Percentiles rank a stretch among this genome's conserved stretches.
phyloP scores from a whole-genome alignment of 1,140 invertebrate genomes.

The Berghia stephanieae region DNA sequence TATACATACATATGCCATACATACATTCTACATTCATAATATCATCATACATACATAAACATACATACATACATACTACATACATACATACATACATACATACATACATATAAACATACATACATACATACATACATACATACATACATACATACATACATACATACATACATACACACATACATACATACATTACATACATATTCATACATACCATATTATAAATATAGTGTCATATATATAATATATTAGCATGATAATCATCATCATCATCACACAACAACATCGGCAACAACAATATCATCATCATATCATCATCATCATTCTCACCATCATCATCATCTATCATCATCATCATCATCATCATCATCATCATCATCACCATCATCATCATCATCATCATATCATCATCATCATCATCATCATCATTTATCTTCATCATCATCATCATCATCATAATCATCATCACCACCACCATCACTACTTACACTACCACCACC shows the following conservation, averaged over 20 bases:
- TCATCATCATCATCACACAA: neutral
- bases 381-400: neutral
- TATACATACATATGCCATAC: no score
- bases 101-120: no score
- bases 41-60: no score
- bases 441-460: no score
- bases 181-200: slow-evolving; percentile 13
- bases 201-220: slow-evolving; percentile 3
- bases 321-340: neutral
- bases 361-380: neutral
- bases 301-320: neutral
- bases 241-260: neutral
- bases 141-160: neutral
- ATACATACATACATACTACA: no score
- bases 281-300: neutral
- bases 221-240: neutral
- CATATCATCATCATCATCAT: no score
- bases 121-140: no score
- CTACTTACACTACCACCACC: no score
- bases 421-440: no score
- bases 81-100: no score
- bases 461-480: no score
- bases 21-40: no score
- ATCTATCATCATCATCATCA: neutral
- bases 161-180: slow-evolving; percentile 21